Evolutionary conservation across 2,113 vertebrate species (phyloP).

Genomic region (Ramphastos sulfuratus): DNA sequence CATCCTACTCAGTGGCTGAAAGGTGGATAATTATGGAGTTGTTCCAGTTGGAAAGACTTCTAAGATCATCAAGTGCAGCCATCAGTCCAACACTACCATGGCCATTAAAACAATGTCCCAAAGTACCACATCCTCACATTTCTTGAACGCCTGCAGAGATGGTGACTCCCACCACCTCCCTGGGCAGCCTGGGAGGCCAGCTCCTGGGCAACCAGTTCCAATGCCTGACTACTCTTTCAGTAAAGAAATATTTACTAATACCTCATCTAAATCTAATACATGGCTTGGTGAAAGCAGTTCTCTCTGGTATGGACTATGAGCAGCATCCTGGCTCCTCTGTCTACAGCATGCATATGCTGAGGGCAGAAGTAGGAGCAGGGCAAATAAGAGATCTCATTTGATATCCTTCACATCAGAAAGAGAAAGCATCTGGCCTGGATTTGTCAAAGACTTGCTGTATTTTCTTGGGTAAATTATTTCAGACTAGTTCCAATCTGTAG

Average conservation of each 20-base stretch:
- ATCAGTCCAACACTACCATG: no score
- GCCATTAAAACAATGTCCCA: no score
- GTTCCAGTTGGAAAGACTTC: no score
- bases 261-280: no score
- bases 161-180: no score
- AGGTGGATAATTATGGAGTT: background rate
- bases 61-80: no score
- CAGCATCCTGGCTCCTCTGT: background rate
- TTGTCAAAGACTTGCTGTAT: background rate
- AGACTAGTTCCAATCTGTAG: background rate
- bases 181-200: no score
- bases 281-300: background rate
- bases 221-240: no score
- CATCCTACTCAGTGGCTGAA: background rate
- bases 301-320: background rate
- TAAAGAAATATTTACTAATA: no score
- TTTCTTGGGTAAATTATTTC: background rate
- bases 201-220: no score
- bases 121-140: no score
- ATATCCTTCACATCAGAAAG: background rate
- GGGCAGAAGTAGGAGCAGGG: background rate
- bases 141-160: no score
- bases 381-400: background rate
- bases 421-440: background rate
- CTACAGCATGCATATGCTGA: background rate